Percentiles rank a stretch among this genome's conserved stretches.
Evolutionary conservation across 1,140 invertebrate genomes (phyloP).

Genomic region (Carcinoscorpius rotundicauda): DNA sequence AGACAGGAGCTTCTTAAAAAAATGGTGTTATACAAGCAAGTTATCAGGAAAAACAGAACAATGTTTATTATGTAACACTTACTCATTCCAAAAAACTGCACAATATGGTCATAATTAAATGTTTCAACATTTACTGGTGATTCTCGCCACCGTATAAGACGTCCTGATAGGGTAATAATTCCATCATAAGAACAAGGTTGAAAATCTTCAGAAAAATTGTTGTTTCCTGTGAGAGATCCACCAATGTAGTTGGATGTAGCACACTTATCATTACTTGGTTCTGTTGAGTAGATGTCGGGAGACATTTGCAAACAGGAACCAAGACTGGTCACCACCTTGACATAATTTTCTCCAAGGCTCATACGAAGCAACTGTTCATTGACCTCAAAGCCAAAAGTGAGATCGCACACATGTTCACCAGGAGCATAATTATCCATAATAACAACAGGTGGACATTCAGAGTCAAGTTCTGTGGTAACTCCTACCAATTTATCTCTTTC

Average conservation of each 20-base stretch:
- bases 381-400: neutral
- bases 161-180: neutral
- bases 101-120: slow-evolving; percentile 1
- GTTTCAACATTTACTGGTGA: neutral
- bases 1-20: too few relatives aligned
- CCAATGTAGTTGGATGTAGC: neutral
- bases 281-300: neutral
- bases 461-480: neutral
- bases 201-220: neutral
- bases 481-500: neutral
- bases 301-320: too few relatives aligned
- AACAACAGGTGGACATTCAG: neutral
- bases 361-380: neutral
- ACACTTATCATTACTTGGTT: neutral
- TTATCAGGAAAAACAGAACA: too few relatives aligned
- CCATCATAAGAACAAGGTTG: neutral
- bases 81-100: neutral
- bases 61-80: neutral
- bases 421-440: neutral
- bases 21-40: too few relatives aligned
- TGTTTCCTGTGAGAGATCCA: neutral
- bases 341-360: neutral
- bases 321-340: neutral
- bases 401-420: neutral
- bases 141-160: neutral